Conservation (phyloP, 2,113 vertebrate species). For the Chaetodon trifascialis region DNA sequence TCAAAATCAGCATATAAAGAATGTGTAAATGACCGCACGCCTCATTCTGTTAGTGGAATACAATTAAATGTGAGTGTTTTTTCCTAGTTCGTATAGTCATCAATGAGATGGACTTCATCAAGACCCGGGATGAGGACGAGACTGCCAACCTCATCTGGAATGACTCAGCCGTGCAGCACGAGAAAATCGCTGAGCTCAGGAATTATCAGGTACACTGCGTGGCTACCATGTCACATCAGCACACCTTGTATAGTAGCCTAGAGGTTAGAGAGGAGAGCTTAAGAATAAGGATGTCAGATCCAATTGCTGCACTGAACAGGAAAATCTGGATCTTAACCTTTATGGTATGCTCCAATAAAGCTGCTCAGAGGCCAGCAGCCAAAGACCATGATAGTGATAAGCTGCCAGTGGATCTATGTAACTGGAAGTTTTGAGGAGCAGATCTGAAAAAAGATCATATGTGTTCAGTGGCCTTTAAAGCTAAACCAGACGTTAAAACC, state of each 20-base stretch:
- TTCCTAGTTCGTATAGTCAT: conserved; percentile 91
- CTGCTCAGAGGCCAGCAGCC: conserved; percentile 7
- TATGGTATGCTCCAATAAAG: conserved; percentile 27
- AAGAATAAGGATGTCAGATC: conserved; percentile 13
- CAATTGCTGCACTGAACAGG: conserved; percentile 22
- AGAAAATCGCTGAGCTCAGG: conserved; percentile 96
- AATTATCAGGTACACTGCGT: conserved; percentile 92
- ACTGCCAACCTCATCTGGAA: conserved; percentile 98
- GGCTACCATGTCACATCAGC: conserved; percentile 30
- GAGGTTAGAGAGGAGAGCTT: conserved; percentile 28
- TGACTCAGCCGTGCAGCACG: conserved; percentile 96
- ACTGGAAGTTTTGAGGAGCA: background rate
- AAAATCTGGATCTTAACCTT: conserved; percentile 35
- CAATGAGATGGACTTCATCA: conserved; percentile 92
- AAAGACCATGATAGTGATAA: conserved; percentile 1
- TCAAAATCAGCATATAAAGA: background rate
- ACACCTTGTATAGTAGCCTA: background rate
- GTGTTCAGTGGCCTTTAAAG: conserved; percentile 7
- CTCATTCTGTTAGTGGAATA: conserved; percentile 7
- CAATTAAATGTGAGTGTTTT: conserved; percentile 41
- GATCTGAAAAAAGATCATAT: background rate
- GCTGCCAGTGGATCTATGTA: background rate
- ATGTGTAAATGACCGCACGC: conserved; percentile 14
- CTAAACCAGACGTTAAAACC: conserved; percentile 7
- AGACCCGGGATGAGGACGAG: conserved; percentile 94